Evolutionary conservation across 92 coral and sea anemone genomes (phyloP), one percentile per base, ranked within the genome.

Genomic region (Desmophyllum pertusum): DNA sequence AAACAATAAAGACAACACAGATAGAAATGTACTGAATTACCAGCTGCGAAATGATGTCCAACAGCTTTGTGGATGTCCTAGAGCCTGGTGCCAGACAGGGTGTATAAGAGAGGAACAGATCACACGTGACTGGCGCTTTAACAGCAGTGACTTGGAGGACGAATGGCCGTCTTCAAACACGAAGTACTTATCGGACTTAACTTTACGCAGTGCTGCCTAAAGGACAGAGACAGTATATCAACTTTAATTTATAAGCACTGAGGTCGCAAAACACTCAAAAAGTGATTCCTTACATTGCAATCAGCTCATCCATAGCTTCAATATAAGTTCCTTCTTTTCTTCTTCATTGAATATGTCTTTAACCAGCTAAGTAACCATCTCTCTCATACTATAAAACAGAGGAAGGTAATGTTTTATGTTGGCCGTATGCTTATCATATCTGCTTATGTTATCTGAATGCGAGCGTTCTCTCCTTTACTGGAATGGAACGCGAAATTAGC

Each of bases 1-100:
- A 70, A 38, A 35, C 43, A 18, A 6, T 27, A 21, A 68, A 35
- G 18, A 19, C 11, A 77, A 55, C 59, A 21, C 37, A 21, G 7
- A 7, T 25, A 15, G 33, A 64, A 62, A 27, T 21, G 6, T 9
- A 31, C n/a, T n/a, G n/a, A 64, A 31, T 25, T 67, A 79, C 84
- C 84, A 79, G 63, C 31, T 79, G 84, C 31, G 84, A 79, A 31
- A 79, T 64, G 23, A 79, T 66, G 84, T 79, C 84, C 27, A 79
- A 35, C 3, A 79, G 75, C 39, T 79, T 65, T 23, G n/a, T n/a
- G 84, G 75, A 79, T 64, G 75, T 8, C 84, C 63, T 18, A 79
- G 18, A 41, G 84, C 84, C 36, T 79, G 65, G 84, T 79, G 63
- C 84, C 84, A 79, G 11, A 79, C 84, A 0, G 84, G 84, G 57